A percentile compares a stretch with the other conserved stretches of the same genome.
Evolutionary conservation across 2,113 vertebrate genomes (phyloP).

Genomic region (Pavo muticus): DNA sequence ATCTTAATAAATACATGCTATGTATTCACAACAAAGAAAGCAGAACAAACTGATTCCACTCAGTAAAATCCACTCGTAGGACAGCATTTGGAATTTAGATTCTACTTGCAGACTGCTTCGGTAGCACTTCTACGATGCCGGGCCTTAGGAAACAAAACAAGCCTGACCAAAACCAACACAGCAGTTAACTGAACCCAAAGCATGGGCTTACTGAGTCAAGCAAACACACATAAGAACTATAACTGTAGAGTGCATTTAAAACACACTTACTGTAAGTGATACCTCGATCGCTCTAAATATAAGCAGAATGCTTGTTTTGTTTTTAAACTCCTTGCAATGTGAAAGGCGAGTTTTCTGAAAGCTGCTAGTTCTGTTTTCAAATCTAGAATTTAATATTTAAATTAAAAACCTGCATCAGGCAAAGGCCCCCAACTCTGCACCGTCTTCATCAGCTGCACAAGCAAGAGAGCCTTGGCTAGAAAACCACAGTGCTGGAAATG

Average conservation of each 20-base stretch:
- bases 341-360: neutral
- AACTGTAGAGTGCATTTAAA: neutral
- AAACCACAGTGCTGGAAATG: neutral
- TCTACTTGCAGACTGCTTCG: neutral
- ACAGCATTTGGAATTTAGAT: neutral
- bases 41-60: neutral
- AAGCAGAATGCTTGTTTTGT: neutral
- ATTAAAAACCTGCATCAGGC: neutral
- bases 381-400: neutral
- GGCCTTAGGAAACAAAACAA: neutral
- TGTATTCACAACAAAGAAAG: neutral
- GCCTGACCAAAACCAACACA: neutral
- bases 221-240: neutral
- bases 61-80: neutral
- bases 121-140: neutral
- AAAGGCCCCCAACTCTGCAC: neutral
- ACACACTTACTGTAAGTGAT: slow-evolving; percentile 28
- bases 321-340: neutral
- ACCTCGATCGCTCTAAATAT: slow-evolving; percentile 28
- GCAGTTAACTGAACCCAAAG: slow-evolving; percentile 23
- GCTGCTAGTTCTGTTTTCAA: neutral
- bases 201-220: neutral
- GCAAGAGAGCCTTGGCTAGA: neutral
- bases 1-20: neutral
- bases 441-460: neutral